These are phyloP conservation scores for Ophioninae sp. DNA, from an alignment of 2,888 invertebrate species.

Conservation along the genomic window DNA sequence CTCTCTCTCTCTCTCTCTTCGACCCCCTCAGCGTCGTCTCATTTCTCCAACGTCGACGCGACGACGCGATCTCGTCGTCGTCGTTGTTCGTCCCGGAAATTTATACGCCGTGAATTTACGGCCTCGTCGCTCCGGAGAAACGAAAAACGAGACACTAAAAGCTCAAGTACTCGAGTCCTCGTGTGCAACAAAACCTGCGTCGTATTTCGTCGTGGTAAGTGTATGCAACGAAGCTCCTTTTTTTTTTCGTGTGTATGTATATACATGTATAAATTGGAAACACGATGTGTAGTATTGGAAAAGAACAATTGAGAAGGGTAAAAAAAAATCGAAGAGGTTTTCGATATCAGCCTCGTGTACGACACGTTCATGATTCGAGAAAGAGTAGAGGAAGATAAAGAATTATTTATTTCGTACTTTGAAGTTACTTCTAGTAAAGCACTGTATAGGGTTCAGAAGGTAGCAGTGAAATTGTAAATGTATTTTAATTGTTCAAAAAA, in stretches of 20 bases:
- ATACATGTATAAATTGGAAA: not conserved
- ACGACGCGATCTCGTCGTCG: constrained; percentile 31
- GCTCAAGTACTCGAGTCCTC: constrained; percentile 31
- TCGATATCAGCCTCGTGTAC: constrained; percentile 44
- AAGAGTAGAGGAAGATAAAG: constrained; percentile 16
- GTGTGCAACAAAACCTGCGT: constrained; percentile 22
- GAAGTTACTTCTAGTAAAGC: too few relatives aligned
- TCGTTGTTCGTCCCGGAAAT: constrained; percentile 59
- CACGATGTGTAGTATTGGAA: constrained; percentile 46
- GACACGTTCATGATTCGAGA: constrained; percentile 25
- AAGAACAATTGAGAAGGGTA: constrained; percentile 21
- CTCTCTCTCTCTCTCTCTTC: not conserved
- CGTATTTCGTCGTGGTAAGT: constrained; percentile 32
- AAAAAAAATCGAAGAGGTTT: constrained; percentile 40
- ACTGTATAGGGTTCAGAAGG: too few relatives aligned
- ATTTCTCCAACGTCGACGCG: constrained; percentile 22
- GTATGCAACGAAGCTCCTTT: constrained; percentile 24
- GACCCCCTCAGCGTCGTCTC: constrained; percentile 18
- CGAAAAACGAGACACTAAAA: constrained; percentile 21
- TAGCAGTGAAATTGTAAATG: too few relatives aligned
- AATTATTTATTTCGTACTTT: not conserved
- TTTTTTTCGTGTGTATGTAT: constrained; percentile 1
- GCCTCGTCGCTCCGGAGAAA: constrained; percentile 11
- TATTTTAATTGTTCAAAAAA: too few relatives aligned
- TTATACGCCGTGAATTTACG: constrained; percentile 58